These are phyloP conservation scores for Tinamus guttatus DNA, from an alignment of 2,113 vertebrate species.

Conservation along the genomic window DNA sequence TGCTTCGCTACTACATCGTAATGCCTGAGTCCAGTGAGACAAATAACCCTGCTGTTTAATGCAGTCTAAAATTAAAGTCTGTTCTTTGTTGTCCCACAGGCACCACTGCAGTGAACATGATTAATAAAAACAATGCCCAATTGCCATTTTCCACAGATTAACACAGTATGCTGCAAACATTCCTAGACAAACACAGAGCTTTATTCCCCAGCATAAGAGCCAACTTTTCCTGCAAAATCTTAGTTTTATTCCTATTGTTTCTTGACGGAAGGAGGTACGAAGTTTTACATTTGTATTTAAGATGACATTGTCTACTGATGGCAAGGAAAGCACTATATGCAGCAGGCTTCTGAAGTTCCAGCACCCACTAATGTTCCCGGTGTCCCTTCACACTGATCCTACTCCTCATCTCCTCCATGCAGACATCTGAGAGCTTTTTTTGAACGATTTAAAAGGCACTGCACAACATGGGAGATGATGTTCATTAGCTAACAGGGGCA, in stretches of 20 bases:
- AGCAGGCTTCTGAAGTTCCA: not conserved
- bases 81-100: not conserved
- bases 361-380: not conserved
- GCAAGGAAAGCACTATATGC: not conserved
- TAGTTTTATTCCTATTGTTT: not conserved
- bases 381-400: not conserved
- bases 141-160: not conserved
- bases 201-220: not conserved
- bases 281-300: not conserved
- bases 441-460: not conserved
- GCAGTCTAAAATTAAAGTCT: conserved; percentile 1
- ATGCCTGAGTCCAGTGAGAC: not conserved
- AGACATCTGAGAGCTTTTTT: not conserved
- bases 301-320: not conserved
- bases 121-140: not conserved
- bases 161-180: not conserved
- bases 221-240: not conserved
- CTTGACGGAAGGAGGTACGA: not conserved
- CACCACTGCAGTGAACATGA: not conserved
- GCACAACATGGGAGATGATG: not conserved
- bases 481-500: not conserved
- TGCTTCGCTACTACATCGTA: not conserved
- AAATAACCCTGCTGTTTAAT: not conserved
- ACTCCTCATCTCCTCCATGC: not conserved
- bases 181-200: not conserved